A percentile compares a stretch with the other conserved stretches of the same genome.
phyloP scores from a whole-genome alignment of 1,140 invertebrate species.

The Paralvinella palmiformis region DNA sequence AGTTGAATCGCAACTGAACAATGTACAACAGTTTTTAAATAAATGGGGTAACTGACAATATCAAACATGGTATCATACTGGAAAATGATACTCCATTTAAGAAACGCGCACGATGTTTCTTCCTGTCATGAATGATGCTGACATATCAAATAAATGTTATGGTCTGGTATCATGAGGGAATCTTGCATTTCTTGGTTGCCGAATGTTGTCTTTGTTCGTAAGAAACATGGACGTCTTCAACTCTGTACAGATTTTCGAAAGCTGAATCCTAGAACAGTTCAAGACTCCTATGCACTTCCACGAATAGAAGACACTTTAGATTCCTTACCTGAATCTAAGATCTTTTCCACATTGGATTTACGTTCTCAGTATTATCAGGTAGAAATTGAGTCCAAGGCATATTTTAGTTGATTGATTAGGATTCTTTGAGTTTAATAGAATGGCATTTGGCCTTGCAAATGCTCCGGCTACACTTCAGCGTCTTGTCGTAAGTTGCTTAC shows the following conservation, averaged over 20 bases:
- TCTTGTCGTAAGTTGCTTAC: too few relatives aligned
- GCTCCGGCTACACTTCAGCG: too few relatives aligned
- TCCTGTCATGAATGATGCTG: background rate
- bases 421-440: too few relatives aligned
- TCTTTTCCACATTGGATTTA: constrained; percentile 13
- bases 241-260: constrained; percentile 27
- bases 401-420: too few relatives aligned
- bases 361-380: constrained; percentile 7
- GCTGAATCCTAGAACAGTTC: constrained; percentile 23
- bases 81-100: too few relatives aligned
- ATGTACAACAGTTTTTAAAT: too few relatives aligned
- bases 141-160: background rate
- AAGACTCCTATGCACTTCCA: constrained; percentile 14
- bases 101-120: background rate
- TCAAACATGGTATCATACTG: background rate
- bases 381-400: too few relatives aligned
- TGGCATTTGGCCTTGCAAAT: too few relatives aligned
- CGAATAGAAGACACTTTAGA: background rate
- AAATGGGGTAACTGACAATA: too few relatives aligned
- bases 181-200: constrained; percentile 14
- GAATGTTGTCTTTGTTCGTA: constrained; percentile 17
- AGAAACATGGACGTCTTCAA: constrained; percentile 25
- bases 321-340: background rate
- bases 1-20: too few relatives aligned
- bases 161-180: background rate